Conservation (phyloP, 2,113 vertebrate genomes). For the Andinoacara biseriatus region DNA sequence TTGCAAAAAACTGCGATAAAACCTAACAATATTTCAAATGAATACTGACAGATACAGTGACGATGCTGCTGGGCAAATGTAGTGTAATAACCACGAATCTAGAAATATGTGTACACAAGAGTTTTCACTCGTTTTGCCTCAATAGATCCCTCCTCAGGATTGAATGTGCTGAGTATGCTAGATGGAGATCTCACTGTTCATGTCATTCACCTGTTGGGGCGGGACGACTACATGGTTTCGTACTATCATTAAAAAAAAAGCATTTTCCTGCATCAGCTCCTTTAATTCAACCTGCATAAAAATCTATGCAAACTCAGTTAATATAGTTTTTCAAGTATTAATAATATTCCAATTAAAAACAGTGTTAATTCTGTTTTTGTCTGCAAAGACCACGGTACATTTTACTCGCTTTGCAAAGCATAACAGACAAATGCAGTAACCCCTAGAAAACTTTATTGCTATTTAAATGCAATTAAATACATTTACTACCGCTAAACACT, state of each 20-base stretch:
- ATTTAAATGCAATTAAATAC: neutral
- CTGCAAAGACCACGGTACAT: neutral
- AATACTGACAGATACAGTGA: neutral
- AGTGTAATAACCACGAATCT: neutral
- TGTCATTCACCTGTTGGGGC: conserved; percentile 27
- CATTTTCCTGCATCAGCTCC: neutral
- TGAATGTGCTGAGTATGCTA: neutral
- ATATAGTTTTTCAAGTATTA: too few relatives aligned
- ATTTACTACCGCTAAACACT: neutral
- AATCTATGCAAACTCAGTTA: neutral
- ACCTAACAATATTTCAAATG: neutral
- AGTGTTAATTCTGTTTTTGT: neutral
- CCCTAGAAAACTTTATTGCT: too few relatives aligned
- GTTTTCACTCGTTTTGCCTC: neutral
- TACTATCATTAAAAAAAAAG: neutral
- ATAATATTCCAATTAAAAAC: neutral
- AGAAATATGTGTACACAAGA: neutral
- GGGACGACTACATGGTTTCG: neutral
- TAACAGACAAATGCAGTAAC: neutral
- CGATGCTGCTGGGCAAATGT: neutral
- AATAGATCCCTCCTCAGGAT: neutral
- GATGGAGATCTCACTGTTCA: neutral
- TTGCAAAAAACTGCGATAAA: neutral
- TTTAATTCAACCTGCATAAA: neutral
- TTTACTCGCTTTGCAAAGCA: neutral